Base-by-base conservation (phyloP, 2,888 invertebrate genomes). In the Hirtodrosophila histrioides region DNA sequence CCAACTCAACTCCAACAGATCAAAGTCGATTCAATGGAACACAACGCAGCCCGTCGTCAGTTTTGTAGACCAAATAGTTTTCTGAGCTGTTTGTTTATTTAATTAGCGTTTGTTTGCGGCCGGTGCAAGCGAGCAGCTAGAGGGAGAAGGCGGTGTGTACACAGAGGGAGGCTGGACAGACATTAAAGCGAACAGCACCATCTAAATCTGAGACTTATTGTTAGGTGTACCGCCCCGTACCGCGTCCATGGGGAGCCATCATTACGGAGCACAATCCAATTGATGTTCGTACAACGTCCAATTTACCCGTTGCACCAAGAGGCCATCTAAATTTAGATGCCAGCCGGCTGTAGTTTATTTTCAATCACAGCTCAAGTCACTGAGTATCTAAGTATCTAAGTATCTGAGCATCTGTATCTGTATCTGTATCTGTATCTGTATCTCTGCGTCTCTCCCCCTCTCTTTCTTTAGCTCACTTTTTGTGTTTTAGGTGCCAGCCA, bases 61-160 rank as follows among this genome's bases (percentile, higher is more conserved):
- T 67, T 73, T 69, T 64, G 58, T 79, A 76, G 65, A 71, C 68
- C 66, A 85, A 87, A 81, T 87, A 85, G 82, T 67, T 87, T 81
- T 64, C 82, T 68, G 53, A 69, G 66, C 64, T 87, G 86, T 87
- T 81, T 81, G 88, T 81, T 87, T 81, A 81, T 87, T 81, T 81
- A 71, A 81, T 81, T 87, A 78, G 62, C 66, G 65, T 81, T 85
- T 58, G 56, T 81, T 62, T 57, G 49, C 36, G 39, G 61, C 10
- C 40, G 35, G 23, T n/a, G 24, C 8, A 12, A 36, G 41, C 41
- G 24, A 27, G 35, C 6, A 40, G 11, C 29, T 17, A 17, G 17
- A 33, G 41, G 45, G 29, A 17, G 17, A 17, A 17, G 17, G 31
- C 31, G 29, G 29, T 12, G 17, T 17, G 17, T 17, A 2, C 17